Percentiles rank a stretch among this genome's conserved stretches.
Conservation (phyloP, 2,113 vertebrate genomes). For the Ctenodactylus gundi region DNA sequence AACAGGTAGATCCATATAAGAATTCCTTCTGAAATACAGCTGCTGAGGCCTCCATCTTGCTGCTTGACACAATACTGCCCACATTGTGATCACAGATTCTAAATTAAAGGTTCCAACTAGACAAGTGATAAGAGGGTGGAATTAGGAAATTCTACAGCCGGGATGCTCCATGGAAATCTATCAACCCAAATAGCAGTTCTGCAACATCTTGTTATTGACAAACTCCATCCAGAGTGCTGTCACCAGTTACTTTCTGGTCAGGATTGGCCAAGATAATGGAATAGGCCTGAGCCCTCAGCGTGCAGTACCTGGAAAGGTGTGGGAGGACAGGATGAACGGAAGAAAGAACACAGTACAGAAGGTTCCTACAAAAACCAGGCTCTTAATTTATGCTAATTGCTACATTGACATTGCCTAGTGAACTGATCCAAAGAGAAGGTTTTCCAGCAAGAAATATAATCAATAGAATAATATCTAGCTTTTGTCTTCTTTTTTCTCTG, state of each 20-base stretch:
- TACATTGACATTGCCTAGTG: constrained; percentile 41
- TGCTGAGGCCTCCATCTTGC: background rate
- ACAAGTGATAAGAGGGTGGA: background rate
- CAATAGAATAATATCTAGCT: background rate
- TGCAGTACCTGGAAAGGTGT: background rate
- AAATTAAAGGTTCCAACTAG: background rate
- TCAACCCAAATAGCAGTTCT: background rate
- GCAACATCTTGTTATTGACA: background rate
- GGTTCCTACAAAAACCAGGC: background rate
- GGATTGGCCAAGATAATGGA: background rate
- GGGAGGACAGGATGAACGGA: background rate
- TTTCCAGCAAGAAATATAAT: constrained; percentile 47
- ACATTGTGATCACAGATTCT: background rate
- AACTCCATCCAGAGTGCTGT: background rate
- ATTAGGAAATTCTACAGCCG: background rate
- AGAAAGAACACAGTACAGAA: constrained; percentile 30
- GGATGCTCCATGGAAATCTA: background rate
- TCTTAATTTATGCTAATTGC: constrained; percentile 55
- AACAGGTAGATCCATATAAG: background rate
- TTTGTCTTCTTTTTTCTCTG: no score
- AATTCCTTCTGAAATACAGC: background rate
- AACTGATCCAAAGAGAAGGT: constrained; percentile 11
- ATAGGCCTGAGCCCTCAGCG: background rate
- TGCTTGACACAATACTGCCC: background rate
- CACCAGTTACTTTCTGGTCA: background rate